Percentiles rank a stretch among this genome's conserved stretches.
Evolutionary conservation across 1,140 invertebrate genomes (phyloP).

Genomic region (Drosophila orena): DNA sequence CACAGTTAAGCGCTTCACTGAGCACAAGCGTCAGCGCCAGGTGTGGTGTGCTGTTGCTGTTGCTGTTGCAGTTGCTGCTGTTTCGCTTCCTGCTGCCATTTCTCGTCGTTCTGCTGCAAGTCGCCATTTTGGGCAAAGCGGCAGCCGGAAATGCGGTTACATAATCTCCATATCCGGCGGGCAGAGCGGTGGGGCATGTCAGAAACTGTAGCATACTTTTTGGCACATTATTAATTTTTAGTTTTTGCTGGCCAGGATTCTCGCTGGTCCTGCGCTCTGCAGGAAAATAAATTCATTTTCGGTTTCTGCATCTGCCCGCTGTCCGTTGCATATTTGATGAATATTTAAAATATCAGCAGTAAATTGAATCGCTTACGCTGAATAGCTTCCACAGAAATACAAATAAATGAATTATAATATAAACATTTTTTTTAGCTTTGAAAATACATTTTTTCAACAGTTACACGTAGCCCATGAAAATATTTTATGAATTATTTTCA

Average conservation of each 20-base stretch:
- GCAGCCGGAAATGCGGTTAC: conserved; percentile 76
- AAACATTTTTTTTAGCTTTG: no score
- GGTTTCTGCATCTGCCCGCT: conserved; percentile 25
- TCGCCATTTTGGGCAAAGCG: conserved; percentile 43
- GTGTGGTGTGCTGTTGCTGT: conserved; percentile 39
- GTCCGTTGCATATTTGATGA: conserved; percentile 49
- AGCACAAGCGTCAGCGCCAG: conserved; percentile 63
- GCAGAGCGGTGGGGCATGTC: conserved; percentile 9
- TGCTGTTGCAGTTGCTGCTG: conserved; percentile 14
- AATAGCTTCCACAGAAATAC: conserved; percentile 10
- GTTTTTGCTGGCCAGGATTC: conserved; percentile 40
- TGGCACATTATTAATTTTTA: conserved; percentile 68
- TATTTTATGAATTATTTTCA: no score
- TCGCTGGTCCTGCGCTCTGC: background rate
- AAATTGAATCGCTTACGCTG: conserved; percentile 36
- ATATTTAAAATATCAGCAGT: conserved; percentile 46
- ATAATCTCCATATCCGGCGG: conserved; percentile 63
- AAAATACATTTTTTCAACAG: no score
- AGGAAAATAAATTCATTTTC: conserved; percentile 31
- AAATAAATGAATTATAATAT: background rate
- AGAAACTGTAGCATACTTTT: conserved; percentile 67
- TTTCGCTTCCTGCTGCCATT: conserved; percentile 36
- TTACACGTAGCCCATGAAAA: no score
- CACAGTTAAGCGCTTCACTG: conserved; percentile 51
- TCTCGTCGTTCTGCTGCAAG: conserved; percentile 19